Base-by-base conservation (phyloP, 2,113 vertebrate genomes). In the Lipophrys pholis region DNA sequence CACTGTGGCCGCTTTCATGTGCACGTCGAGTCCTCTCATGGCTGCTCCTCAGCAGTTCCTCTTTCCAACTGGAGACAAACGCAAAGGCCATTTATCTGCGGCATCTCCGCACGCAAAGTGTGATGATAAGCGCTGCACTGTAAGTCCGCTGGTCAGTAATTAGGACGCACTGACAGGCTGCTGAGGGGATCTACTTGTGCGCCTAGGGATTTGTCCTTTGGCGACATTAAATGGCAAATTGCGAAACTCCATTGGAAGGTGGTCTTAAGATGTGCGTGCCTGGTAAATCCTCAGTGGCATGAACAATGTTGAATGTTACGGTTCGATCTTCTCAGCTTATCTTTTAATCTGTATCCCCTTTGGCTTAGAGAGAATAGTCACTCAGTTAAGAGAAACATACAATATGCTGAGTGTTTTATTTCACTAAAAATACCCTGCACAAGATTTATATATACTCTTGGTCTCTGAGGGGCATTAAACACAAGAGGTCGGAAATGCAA, bases 61-160 rank as follows among this genome's bases (percentile, higher is more conserved):
- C 55, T 49, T 71, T 64, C 16, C 39, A 16, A 58, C 53, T 57
- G 40, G 69, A 42, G 50, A 65, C 67, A 68, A 42, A 53, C 49
- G 9, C 38, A 36, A 71, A 74, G 64, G 61, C 43, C 69, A 57
- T 69, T 86, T 87, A 91, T 90, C 87, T 75, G 38, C 36, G 58
- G 63, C 55, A 87, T 91, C 84, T 84, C 62, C 41, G 62, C 50
- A 48, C 7, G 15, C 58, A 80, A 73, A 76, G 73, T 68, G 42
- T 79, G 60, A 61, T 81, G 87, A 87, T 82, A 89, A 76, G 73
- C 58, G 67, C 50, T 55, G 74, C 66, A 21, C 66, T 67, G 60
- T 83, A 83, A 92, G 93, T 94, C 93, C 89, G 90, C 88, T 84
- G 89, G 83, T 73, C 69, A 55, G 87, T 92, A 89, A 93, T 91